A percentile compares a stretch with the other conserved stretches of the same genome.
Evolutionary conservation across 37 sponge, comb jelly and placozoan genomes (phyloP).

Genomic region (Axinella damicornis): DNA sequence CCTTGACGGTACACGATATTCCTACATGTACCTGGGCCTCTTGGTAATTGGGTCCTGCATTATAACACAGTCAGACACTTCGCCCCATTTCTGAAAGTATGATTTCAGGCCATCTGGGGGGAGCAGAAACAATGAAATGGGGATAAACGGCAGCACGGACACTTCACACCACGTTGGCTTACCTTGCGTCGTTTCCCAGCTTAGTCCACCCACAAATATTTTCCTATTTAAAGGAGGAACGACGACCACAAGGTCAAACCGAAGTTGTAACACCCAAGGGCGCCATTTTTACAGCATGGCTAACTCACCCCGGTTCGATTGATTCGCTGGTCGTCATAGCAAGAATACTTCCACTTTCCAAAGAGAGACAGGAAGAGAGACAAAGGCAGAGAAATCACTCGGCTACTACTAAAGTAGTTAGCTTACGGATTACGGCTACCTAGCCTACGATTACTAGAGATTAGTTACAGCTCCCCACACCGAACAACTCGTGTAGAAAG

Average conservation of each 20-base stretch:
- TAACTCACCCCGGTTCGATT: too few species aligned
- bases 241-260: too few species aligned
- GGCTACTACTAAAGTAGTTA: slow-evolving; percentile 3
- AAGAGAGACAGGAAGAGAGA: too few species aligned
- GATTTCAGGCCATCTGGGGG: slow-evolving; percentile 37
- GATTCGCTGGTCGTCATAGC: too few species aligned
- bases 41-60: slow-evolving; percentile 52
- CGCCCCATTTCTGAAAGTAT: slow-evolving; percentile 72
- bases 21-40: slow-evolving; percentile 56
- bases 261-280: too few species aligned
- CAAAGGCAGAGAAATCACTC: too few species aligned
- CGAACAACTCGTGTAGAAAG: too few species aligned
- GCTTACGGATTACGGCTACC: slow-evolving; percentile 25
- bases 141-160: not conserved
- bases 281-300: too few species aligned
- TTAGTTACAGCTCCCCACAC: not conserved
- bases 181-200: slow-evolving; percentile 74
- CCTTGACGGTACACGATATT: too few species aligned
- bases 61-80: slow-evolving; percentile 64
- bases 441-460: slow-evolving; percentile 32
- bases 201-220: slow-evolving; percentile 30
- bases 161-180: not conserved
- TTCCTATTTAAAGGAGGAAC: not conserved
- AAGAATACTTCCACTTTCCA: too few species aligned
- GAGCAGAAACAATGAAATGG: not conserved